phyloP scores from a whole-genome alignment of 2,888 invertebrate species.

The Entomobrya proxima region DNA sequence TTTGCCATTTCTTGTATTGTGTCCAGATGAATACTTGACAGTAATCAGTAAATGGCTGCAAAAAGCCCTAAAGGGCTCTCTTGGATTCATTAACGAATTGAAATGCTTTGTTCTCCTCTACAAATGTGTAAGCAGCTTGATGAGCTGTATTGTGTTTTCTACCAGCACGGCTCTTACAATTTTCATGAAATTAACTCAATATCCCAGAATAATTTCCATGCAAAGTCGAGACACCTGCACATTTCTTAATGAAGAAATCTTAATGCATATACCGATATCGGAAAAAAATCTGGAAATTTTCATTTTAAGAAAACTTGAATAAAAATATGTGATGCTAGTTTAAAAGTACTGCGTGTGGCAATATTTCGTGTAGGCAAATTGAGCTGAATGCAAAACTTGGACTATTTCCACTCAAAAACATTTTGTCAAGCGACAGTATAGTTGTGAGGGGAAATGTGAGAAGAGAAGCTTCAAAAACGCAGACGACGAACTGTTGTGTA shows the following conservation, averaged over 20 bases:
- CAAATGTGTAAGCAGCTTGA: conserved; percentile 24
- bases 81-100: conserved; percentile 58
- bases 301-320: no score
- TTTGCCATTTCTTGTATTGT: conserved; percentile 7
- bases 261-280: no score
- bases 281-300: no score
- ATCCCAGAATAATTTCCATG: neutral
- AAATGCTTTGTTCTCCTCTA: neutral
- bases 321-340: no score
- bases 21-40: conserved; percentile 52
- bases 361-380: no score
- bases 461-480: neutral
- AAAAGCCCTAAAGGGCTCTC: conserved; percentile 58
- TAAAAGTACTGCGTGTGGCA: no score
- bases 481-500: conserved; percentile 30
- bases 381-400: no score
- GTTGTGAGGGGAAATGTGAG: no score
- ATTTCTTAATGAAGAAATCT: no score
- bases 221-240: neutral
- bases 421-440: neutral
- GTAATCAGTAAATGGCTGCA: conserved; percentile 59
- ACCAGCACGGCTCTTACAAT: neutral
- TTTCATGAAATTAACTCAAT: conserved; percentile 30
- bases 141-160: conserved; percentile 46
- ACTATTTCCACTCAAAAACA: neutral